Conservation (phyloP, 64 coral and sea anemone genomes). For the Montipora sp. region DNA sequence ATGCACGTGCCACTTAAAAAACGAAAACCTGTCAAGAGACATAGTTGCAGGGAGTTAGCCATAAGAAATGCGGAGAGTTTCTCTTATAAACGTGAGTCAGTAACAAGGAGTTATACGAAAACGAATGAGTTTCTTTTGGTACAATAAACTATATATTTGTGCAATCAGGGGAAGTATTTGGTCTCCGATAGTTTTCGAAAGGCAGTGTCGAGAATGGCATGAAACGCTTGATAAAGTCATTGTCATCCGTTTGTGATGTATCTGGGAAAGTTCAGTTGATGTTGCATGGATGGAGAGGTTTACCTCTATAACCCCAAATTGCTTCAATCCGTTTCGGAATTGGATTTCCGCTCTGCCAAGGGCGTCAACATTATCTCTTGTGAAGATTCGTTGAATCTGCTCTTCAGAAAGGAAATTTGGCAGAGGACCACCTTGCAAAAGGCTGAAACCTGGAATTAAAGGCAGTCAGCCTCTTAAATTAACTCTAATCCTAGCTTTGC, state of each 20-base stretch:
- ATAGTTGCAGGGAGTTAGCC: no score
- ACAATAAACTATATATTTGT: no score
- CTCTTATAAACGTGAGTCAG: no score
- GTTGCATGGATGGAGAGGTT: background rate
- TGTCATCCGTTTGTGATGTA: no score
- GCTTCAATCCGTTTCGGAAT: slow-evolving; percentile 11
- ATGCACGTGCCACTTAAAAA: no score
- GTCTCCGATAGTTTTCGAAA: background rate
- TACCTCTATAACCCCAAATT: slow-evolving; percentile 41
- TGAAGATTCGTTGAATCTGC: slow-evolving; percentile 7
- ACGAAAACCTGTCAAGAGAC: no score
- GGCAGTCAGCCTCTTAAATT: background rate
- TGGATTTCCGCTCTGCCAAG: slow-evolving; percentile 15
- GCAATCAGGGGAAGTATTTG: background rate
- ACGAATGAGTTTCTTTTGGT: no score
- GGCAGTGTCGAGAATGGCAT: background rate
- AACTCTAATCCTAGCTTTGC: background rate
- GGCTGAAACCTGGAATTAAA: slow-evolving; percentile 28
- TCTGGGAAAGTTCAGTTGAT: no score
- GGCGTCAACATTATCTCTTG: background rate
- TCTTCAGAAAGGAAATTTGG: slow-evolving; percentile 15
- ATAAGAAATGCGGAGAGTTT: no score
- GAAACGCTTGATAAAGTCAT: background rate
- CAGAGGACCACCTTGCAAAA: slow-evolving; percentile 53
- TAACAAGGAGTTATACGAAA: no score